Conservation (phyloP, 2,888 invertebrate genomes). For the Pardosa pseudoannulata region DNA sequence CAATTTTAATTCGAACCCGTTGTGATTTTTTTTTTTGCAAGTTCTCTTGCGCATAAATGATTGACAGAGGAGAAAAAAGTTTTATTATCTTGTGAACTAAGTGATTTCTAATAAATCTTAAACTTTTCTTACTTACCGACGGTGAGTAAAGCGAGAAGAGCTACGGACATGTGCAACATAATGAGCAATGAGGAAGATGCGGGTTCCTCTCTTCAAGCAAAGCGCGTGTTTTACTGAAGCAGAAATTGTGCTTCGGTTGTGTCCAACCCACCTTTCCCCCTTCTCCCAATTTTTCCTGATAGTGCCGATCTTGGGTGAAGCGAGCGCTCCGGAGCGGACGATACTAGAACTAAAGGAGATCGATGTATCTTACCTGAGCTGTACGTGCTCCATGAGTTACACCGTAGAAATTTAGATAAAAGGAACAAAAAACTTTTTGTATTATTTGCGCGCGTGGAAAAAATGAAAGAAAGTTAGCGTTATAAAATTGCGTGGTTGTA, state of each 20-base stretch:
- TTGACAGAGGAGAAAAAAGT: neutral
- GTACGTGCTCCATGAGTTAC: constrained; percentile 59
- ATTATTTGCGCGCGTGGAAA: constrained; percentile 69
- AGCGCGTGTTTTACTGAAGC: constrained; percentile 70
- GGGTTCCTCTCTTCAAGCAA: constrained; percentile 65
- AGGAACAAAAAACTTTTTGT: constrained; percentile 66
- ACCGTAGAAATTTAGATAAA: constrained; percentile 69
- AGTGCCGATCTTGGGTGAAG: constrained; percentile 23
- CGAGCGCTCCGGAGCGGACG: constrained; percentile 47
- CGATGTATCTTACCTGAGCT: constrained; percentile 67
- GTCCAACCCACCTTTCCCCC: constrained; percentile 39
- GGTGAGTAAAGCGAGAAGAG: constrained; percentile 27
- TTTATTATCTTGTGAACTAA: neutral
- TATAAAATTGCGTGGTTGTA: constrained; percentile 46
- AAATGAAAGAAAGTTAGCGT: constrained; percentile 60
- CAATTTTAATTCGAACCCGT: no score
- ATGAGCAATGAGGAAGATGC: constrained; percentile 61
- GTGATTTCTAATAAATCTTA: neutral
- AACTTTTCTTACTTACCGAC: constrained; percentile 44
- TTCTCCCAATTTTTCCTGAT: constrained; percentile 49
- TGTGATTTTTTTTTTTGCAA: no score
- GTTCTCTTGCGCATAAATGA: no score
- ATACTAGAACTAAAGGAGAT: constrained; percentile 51
- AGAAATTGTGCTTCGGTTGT: constrained; percentile 62
- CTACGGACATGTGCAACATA: constrained; percentile 62